phyloP scores from a whole-genome alignment of 2,888 invertebrate species.

The Erebia palarica region DNA sequence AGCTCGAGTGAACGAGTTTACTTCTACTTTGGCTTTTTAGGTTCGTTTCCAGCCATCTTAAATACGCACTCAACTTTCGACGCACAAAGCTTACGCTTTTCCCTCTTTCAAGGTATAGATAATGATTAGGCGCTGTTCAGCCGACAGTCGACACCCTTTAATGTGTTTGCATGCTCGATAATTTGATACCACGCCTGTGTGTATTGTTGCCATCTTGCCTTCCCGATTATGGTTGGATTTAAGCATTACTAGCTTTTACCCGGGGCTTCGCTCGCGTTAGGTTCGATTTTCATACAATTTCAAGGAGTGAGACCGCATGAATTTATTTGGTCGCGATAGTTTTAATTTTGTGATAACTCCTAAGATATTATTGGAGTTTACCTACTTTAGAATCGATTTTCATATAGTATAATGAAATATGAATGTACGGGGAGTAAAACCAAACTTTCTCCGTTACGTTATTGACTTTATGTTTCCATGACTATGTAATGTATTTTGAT shows the following conservation, averaged over 20 bases:
- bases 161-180: conserved; percentile 79
- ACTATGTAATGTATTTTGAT: no score
- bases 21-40: no score
- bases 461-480: no score
- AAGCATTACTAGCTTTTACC: conserved; percentile 77
- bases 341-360: no score
- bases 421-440: no score
- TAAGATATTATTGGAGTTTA: no score
- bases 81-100: conserved; percentile 48
- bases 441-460: no score
- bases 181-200: conserved; percentile 78
- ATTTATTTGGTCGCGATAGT: no score
- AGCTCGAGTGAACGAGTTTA: not conserved
- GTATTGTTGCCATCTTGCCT: conserved; percentile 79
- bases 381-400: no score
- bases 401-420: no score
- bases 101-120: conserved; percentile 63
- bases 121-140: conserved; percentile 75
- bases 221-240: conserved; percentile 78
- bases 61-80: not conserved
- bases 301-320: no score
- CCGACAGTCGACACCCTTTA: conserved; percentile 70
- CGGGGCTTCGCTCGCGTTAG: conserved; percentile 64
- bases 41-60: not conserved
- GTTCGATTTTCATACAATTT: conserved; percentile 52